phyloP scores from a whole-genome alignment of 2,888 invertebrate species.

The Apodemia zela region DNA sequence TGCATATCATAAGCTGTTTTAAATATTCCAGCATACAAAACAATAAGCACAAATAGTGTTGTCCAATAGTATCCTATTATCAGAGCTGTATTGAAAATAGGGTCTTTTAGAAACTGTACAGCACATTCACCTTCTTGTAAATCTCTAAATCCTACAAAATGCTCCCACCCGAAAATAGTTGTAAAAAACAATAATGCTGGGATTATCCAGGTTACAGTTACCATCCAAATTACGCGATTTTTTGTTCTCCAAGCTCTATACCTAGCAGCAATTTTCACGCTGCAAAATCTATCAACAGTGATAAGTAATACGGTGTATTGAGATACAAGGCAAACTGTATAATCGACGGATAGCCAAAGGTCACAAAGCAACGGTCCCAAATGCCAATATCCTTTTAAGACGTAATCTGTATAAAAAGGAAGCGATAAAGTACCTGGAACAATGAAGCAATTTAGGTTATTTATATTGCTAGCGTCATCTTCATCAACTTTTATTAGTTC shows the following conservation, averaged over 20 bases:
- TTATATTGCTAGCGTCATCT: neutral
- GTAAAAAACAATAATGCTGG: slow-evolving; percentile 98
- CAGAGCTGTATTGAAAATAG: slow-evolving; percentile 97
- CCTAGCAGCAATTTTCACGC: slow-evolving; percentile 98
- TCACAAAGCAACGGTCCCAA: slow-evolving; percentile 97
- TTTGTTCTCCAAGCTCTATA: slow-evolving; percentile 98
- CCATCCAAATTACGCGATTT: slow-evolving; percentile 95
- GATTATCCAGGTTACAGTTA: slow-evolving; percentile 97
- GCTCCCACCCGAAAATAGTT: slow-evolving; percentile 99
- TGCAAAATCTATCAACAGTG: slow-evolving; percentile 98
- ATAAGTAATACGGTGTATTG: slow-evolving; percentile 99
- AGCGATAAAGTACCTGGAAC: slow-evolving; percentile 94
- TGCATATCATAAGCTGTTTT: slow-evolving; percentile 98
- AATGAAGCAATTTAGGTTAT: slow-evolving; percentile 15
- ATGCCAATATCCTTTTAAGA: slow-evolving; percentile 98
- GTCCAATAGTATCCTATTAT: slow-evolving; percentile 99
- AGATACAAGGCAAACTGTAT: slow-evolving; percentile 98
- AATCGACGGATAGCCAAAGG: slow-evolving; percentile 98
- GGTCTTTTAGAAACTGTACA: slow-evolving; percentile 98
- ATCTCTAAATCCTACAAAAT: slow-evolving; percentile 96
- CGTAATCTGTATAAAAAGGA: slow-evolving; percentile 99
- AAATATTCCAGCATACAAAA: slow-evolving; percentile 98
- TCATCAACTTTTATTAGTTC: too few relatives aligned
- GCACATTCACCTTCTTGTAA: slow-evolving; percentile 93
- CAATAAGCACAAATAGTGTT: slow-evolving; percentile 95